Base-by-base conservation (phyloP, 2,113 vertebrate genomes). In the Lagopus muta region DNA sequence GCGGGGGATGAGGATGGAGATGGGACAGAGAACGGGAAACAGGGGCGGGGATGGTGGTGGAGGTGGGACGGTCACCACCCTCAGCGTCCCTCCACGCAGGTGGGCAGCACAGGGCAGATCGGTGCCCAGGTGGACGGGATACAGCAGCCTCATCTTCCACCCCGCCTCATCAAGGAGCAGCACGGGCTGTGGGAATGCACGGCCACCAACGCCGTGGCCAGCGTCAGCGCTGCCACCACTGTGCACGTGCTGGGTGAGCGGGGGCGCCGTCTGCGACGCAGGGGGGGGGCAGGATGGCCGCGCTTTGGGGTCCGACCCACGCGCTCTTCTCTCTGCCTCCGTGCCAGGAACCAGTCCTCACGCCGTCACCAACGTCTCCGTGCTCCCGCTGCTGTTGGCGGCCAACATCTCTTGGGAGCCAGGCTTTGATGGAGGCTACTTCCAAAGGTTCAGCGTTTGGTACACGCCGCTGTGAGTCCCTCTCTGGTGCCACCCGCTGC, bases 371-470 rank as follows among this genome's bases (percentile, higher is more conserved):
- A 98, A 98, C 0, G 98, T 99, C 67, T 98, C 97, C 0, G 98
- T 99, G 86, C 96, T 95, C 50, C 96, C 98, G 0, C 98, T 98
- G 62, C 97, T 98, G 77, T 97, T 98, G 92, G 98, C 98, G 25
- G 98, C 98, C 81, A 99, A 99, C 40, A 95, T 99, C 75, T 99
- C 98, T 92, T 99, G 99, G 99, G 98, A 98, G 66, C 98, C 99
- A 0, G 99, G 99, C 6, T 99, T 99, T 79, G 99, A 99, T 13
- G 99, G 99, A 21, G 99, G 99, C 66, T 99, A 98, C 84, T 98
- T 98, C 65, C 99, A 99, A 97, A 98, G 98, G 95, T 99, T 99
- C 97, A 99, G 98, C 58, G 98, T 99, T 32, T 99, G 99, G 99
- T 99, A 97, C 86, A 97, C 96, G 3, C 97, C 98, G 2, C 38